A percentile compares a stretch with the other conserved stretches of the same genome.
These are phyloP conservation scores for Oncorhynchus keta DNA, from an alignment of 2,113 vertebrate species.

Conservation along the genomic window DNA sequence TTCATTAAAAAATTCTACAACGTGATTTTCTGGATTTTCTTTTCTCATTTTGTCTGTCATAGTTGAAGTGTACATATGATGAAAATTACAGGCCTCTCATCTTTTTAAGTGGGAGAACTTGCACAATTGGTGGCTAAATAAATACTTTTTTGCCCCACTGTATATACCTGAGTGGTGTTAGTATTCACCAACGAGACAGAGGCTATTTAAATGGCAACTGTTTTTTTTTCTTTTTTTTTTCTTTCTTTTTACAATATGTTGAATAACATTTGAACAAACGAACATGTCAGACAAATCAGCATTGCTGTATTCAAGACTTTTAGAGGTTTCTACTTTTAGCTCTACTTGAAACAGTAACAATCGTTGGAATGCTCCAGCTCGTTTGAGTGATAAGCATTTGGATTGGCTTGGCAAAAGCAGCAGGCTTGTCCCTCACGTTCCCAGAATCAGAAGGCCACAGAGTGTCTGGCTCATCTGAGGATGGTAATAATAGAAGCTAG, in stretches of 20 bases:
- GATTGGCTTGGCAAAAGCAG: slow-evolving; percentile 16
- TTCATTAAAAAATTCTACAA: too few relatives aligned
- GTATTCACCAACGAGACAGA: slow-evolving; percentile 1
- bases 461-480: slow-evolving; percentile 16
- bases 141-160: too few relatives aligned
- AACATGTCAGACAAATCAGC: slow-evolving; percentile 13
- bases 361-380: slow-evolving; percentile 22
- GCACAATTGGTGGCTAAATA: too few relatives aligned
- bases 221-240: not conserved
- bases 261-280: not conserved
- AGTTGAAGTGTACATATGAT: too few relatives aligned
- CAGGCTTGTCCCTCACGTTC: slow-evolving; percentile 10
- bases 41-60: too few relatives aligned
- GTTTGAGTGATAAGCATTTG: slow-evolving; percentile 23
- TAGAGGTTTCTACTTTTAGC: slow-evolving; percentile 26
- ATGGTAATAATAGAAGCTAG: slow-evolving; percentile 34
- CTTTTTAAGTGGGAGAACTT: too few relatives aligned
- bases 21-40: too few relatives aligned
- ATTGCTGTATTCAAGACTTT: not conserved
- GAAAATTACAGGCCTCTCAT: too few relatives aligned
- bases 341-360: slow-evolving; percentile 29
- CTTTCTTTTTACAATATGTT: not conserved
- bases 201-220: slow-evolving; percentile 28
- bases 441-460: slow-evolving; percentile 15
- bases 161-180: not conserved